Evolutionary conservation across 2,888 invertebrate genomes (phyloP).

Genomic region (Eucera pruinosa): DNA sequence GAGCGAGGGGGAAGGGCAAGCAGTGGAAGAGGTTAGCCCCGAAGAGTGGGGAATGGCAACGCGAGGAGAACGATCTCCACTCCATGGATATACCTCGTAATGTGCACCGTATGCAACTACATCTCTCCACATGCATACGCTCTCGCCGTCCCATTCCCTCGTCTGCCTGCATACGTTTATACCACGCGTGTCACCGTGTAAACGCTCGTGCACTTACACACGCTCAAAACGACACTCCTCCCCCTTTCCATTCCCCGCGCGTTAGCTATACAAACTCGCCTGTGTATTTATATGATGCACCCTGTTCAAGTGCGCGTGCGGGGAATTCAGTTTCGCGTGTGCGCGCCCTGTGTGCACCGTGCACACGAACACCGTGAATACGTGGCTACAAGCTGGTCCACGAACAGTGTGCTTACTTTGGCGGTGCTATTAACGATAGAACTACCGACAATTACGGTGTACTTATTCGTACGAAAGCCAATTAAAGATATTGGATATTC

Average conservation of each 20-base stretch:
- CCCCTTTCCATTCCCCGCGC: not conserved
- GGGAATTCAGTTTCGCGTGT: constrained; percentile 46
- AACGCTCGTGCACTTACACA: constrained; percentile 6
- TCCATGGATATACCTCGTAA: constrained; percentile 45
- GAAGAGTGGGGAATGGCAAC: constrained; percentile 46
- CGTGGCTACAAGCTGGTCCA: too few species aligned
- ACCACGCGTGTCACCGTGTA: constrained; percentile 25
- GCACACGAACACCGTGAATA: constrained; percentile 8
- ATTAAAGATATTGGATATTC: too few species aligned
- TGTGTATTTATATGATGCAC: constrained; percentile 29
- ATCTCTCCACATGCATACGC: constrained; percentile 25
- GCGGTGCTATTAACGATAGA: too few species aligned
- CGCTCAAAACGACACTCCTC: not conserved
- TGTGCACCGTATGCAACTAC: constrained; percentile 46
- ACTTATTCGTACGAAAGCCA: too few species aligned
- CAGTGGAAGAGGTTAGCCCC: constrained; percentile 47
- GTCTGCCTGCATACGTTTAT: constrained; percentile 24
- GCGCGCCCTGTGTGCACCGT: constrained; percentile 4
- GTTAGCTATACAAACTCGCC: not conserved
- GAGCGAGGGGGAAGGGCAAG: constrained; percentile 69
- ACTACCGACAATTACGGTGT: too few species aligned
- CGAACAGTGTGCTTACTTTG: too few species aligned
- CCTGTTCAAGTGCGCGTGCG: constrained; percentile 42
- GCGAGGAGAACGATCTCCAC: constrained; percentile 44
- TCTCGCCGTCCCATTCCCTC: not conserved